A percentile compares a stretch with the other conserved stretches of the same genome.
Evolutionary conservation across 2,797 vertebrate species (phyloP).

Genomic region (Euthynnus affinis): DNA sequence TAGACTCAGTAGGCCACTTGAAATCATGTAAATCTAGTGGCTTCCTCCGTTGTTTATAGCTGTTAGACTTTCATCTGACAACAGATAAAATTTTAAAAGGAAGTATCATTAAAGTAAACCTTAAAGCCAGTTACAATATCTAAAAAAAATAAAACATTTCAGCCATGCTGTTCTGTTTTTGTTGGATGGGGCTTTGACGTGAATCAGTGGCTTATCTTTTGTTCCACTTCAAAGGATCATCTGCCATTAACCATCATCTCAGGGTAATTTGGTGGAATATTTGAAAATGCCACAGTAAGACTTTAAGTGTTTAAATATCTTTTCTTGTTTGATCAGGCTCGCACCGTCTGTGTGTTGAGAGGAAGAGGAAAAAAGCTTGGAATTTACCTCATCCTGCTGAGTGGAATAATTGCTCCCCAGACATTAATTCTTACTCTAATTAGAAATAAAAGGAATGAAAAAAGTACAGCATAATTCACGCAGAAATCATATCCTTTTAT

Average conservation of each 20-base stretch:
- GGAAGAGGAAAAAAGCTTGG: slow-evolving; percentile 28
- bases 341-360: slow-evolving; percentile 44
- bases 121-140: slow-evolving; percentile 16
- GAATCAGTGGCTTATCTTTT: slow-evolving; percentile 66
- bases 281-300: slow-evolving; percentile 64
- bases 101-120: slow-evolving; percentile 24
- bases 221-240: slow-evolving; percentile 70
- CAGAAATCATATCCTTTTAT: background rate
- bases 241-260: slow-evolving; percentile 64
- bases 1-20: slow-evolving; percentile 12
- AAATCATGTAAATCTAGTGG: slow-evolving; percentile 12
- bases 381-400: slow-evolving; percentile 28
- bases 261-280: slow-evolving; percentile 62
- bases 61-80: background rate
- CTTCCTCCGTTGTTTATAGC: slow-evolving; percentile 8
- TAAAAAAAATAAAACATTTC: slow-evolving; percentile 22
- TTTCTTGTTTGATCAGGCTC: slow-evolving; percentile 46
- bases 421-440: slow-evolving; percentile 4
- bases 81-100: slow-evolving; percentile 8
- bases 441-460: slow-evolving; percentile 17
- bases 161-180: slow-evolving; percentile 21
- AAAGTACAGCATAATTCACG: background rate
- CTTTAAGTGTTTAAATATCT: slow-evolving; percentile 58
- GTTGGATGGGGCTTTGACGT: slow-evolving; percentile 34
- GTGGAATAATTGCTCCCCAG: slow-evolving; percentile 33